These are phyloP conservation scores for Collichthys lucidus DNA, from an alignment of 2,113 vertebrate species.

Conservation along the genomic window DNA sequence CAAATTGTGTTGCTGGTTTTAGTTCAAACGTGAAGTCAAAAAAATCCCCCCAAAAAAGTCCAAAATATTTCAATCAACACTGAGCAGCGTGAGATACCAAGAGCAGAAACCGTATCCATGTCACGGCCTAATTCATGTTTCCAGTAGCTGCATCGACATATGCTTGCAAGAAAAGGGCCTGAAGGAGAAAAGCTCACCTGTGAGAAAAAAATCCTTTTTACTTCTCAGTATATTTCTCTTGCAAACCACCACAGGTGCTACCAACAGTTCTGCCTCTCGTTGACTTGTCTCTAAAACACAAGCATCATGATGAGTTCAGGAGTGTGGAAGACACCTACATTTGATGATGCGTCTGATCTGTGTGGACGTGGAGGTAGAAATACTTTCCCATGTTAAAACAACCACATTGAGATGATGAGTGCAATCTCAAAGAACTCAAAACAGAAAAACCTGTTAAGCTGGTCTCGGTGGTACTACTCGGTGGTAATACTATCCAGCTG, in stretches of 20 bases:
- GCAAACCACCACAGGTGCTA: not conserved
- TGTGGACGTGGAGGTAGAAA: not conserved
- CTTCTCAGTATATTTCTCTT: not conserved
- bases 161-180: not conserved
- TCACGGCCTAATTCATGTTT: not conserved
- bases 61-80: not conserved
- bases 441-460: constrained; percentile 34
- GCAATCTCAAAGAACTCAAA: constrained; percentile 12
- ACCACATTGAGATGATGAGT: not conserved
- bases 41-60: not conserved
- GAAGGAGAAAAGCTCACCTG: constrained; percentile 5
- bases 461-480: not conserved
- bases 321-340: not conserved
- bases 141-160: not conserved
- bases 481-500: constrained; percentile 13
- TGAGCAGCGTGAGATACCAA: not conserved
- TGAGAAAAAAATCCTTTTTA: not conserved
- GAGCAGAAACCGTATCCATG: not conserved
- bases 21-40: not conserved
- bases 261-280: not conserved
- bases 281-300: not conserved
- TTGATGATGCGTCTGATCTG: constrained; percentile 17
- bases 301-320: not conserved
- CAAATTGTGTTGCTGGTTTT: not conserved
- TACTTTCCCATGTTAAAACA: constrained; percentile 4